Percentiles rank a stretch among this genome's conserved stretches.
phyloP scores from a whole-genome alignment of 2,888 invertebrate genomes.

The Anodontia alba region DNA sequence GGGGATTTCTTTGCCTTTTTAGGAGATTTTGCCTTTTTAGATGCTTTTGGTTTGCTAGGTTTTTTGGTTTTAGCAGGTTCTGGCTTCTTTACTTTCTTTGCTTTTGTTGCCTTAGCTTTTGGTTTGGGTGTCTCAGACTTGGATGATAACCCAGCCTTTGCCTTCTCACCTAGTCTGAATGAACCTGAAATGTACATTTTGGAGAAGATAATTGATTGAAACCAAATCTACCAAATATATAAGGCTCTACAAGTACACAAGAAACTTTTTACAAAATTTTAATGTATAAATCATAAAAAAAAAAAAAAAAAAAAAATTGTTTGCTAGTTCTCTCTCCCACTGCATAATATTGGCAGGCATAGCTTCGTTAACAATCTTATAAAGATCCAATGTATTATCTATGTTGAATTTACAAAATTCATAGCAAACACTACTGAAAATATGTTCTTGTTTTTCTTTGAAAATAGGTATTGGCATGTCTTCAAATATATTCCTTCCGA shows the following conservation, averaged over 20 bases:
- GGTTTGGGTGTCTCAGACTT: slow-evolving; percentile 28
- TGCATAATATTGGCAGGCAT: no score
- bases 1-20: slow-evolving; percentile 19
- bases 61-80: slow-evolving; percentile 37
- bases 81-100: slow-evolving; percentile 51
- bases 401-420: no score
- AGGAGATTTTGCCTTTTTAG: slow-evolving; percentile 31
- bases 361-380: no score
- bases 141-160: slow-evolving; percentile 35
- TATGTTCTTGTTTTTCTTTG: no score
- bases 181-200: slow-evolving; percentile 53
- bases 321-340: no score
- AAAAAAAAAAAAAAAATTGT: no score
- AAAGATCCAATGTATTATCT: no score
- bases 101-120: slow-evolving; percentile 29
- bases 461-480: no score
- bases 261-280: no score
- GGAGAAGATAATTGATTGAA: background rate
- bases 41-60: slow-evolving; percentile 21
- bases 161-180: slow-evolving; percentile 72
- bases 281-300: no score
- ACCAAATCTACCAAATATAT: background rate
- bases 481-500: no score
- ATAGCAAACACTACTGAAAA: no score
- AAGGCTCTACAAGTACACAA: background rate